phyloP scores from a whole-genome alignment of 2,113 vertebrate genomes.

The Periophthalmodon schlosseri region DNA sequence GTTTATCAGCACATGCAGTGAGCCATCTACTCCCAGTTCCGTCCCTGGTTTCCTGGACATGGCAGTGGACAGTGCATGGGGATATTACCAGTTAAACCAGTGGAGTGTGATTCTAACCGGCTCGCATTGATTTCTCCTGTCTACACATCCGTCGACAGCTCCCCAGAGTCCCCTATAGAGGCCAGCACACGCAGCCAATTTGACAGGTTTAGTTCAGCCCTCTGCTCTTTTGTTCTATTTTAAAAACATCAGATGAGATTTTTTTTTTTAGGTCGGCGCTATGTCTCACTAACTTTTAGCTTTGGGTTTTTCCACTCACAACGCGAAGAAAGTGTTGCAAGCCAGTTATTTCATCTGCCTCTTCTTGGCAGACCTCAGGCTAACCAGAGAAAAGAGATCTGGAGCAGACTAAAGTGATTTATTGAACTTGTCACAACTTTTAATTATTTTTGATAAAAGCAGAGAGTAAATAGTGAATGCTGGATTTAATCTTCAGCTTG shows the following conservation, averaged over 20 bases:
- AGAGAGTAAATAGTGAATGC: slow-evolving; percentile 24
- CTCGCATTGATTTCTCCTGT: slow-evolving; percentile 65
- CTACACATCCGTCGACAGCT: slow-evolving; percentile 58
- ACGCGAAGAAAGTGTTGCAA: slow-evolving; percentile 59
- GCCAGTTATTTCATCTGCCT: slow-evolving; percentile 54
- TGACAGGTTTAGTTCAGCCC: slow-evolving; percentile 70
- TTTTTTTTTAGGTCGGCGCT: slow-evolving; percentile 17
- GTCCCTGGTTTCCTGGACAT: slow-evolving; percentile 46
- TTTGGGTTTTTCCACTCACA: slow-evolving; percentile 37
- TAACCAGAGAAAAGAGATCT: slow-evolving; percentile 30
- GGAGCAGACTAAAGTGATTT: slow-evolving; percentile 49
- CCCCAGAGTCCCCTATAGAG: slow-evolving; percentile 65
- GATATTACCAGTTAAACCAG: slow-evolving; percentile 68
- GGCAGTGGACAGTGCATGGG: slow-evolving; percentile 29
- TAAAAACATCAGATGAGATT: slow-evolving; percentile 56
- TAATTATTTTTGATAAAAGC: slow-evolving; percentile 43
- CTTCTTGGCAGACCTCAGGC: slow-evolving; percentile 58
- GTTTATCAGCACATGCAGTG: slow-evolving; percentile 9
- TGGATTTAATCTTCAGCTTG: slow-evolving; percentile 12
- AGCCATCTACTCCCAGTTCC: slow-evolving; percentile 45
- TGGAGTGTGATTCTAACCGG: slow-evolving; percentile 64
- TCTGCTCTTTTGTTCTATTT: slow-evolving; percentile 60
- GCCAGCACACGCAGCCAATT: slow-evolving; percentile 65
- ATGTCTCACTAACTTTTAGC: slow-evolving; percentile 47
- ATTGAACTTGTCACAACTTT: slow-evolving; percentile 45